Base-by-base conservation (phyloP, 23 tunicate genomes). In the Trididemnum clinides region DNA sequence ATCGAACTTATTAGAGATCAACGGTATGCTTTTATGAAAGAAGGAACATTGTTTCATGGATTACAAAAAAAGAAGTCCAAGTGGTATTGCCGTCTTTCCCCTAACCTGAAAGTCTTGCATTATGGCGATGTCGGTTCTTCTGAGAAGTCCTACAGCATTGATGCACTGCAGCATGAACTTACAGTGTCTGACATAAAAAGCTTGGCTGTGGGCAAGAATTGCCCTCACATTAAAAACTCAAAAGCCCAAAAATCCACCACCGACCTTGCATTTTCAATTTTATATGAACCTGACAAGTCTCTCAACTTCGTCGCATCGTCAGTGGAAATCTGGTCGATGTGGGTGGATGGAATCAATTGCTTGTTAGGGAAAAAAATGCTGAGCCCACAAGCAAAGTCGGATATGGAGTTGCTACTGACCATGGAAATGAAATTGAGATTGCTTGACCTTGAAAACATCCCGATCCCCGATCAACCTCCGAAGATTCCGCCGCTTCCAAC, bases 401-500 rank as follows among this genome's bases (percentile, higher is more conserved):
- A 94, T 73, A 1, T 85, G 21, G 98, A 94, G 21, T 64, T 86
- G 63, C 33, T 94, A 51, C 91, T 89, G 28, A 82, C 78, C 5
- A 89, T 94, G 98, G 98, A 94, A 34, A 89, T 94, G 93, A 94
- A 94, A 70, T 81, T 94, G 0, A 81, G 89, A 4, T 44, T 94
- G 4, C 76, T 94, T 7, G 98, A 94, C 28, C 83, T 94, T 3
- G 98, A 94, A 81, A 89, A 86, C 78, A 89, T 94, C 34, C 90
- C 85, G 0, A 94, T 94, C 39, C 98, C 98, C 21, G 98, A 94
- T 37, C 88, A 85, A 28, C 90, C 98, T 31, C 98, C 98, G 28
- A 39, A 66, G 7, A 89, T 94, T 28, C 98, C 98, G 4, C 33
- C 82, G 0, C 86, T 85, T 18, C 98, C 98, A 18, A 82, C 28